Evolutionary conservation across 2,113 vertebrate genomes (phyloP).

Genomic region (Mionectes macconnelli): DNA sequence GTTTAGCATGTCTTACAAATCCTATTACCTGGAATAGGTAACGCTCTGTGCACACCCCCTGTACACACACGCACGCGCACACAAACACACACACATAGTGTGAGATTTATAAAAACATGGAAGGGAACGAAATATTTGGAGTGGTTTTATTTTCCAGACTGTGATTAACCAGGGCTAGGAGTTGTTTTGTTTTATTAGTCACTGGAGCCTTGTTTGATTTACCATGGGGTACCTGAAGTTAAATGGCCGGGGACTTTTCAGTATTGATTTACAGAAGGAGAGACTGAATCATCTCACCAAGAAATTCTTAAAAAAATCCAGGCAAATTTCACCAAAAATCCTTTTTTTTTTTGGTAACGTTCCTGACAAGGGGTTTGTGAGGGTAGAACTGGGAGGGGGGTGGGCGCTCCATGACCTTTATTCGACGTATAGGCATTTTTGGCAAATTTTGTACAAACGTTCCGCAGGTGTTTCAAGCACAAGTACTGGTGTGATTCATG

Average conservation of each 20-base stretch:
- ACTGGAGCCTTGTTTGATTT: slow-evolving; percentile 34
- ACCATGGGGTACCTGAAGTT: neutral
- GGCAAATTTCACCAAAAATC: slow-evolving; percentile 23
- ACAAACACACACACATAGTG: neutral
- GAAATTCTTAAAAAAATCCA: slow-evolving; percentile 14
- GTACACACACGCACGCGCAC: slow-evolving; percentile 1
- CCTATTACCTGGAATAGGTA: slow-evolving; percentile 53
- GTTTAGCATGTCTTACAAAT: slow-evolving; percentile 56
- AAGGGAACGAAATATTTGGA: neutral
- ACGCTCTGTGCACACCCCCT: slow-evolving; percentile 9
- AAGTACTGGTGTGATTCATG: slow-evolving; percentile 57
- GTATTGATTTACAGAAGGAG: slow-evolving; percentile 10
- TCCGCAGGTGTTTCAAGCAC: slow-evolving; percentile 63
- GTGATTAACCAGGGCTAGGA: slow-evolving; percentile 49
- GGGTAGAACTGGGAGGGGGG: slow-evolving; percentile 36
- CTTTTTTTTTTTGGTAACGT: slow-evolving; percentile 1
- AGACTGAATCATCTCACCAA: neutral
- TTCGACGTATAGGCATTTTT: neutral
- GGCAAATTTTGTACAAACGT: slow-evolving; percentile 36
- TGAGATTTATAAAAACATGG: slow-evolving; percentile 32
- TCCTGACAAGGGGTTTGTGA: slow-evolving; percentile 11
- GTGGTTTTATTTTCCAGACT: slow-evolving; percentile 49
- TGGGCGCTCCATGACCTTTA: neutral
- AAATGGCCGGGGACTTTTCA: slow-evolving; percentile 40
- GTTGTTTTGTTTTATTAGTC: slow-evolving; percentile 42